These are phyloP conservation scores for Catocala nupta DNA, from an alignment of 2,888 invertebrate species.

Conservation along the genomic window DNA sequence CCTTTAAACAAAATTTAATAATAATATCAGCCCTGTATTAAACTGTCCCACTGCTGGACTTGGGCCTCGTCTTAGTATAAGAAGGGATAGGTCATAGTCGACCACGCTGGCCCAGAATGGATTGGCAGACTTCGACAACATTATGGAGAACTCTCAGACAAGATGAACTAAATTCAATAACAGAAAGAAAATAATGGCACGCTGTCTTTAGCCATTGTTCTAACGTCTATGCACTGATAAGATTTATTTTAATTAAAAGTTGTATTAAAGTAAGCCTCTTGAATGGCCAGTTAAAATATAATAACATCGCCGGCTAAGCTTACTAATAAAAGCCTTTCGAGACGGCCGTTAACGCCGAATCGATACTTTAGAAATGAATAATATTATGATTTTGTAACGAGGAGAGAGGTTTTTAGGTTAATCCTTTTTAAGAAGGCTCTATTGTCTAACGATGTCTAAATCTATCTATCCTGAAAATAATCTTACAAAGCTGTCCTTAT, in stretches of 20 bases:
- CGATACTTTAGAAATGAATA: conserved; percentile 18
- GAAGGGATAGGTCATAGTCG: too few species aligned
- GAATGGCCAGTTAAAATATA: conserved; percentile 38
- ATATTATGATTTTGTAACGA: conserved; percentile 12
- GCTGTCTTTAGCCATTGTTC: conserved; percentile 31
- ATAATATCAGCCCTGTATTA: too few species aligned
- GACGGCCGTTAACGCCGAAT: conserved; percentile 21
- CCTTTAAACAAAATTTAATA: too few species aligned
- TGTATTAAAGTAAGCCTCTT: conserved; percentile 31
- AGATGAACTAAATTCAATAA: neutral
- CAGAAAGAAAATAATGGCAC: neutral
- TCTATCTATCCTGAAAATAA: too few species aligned
- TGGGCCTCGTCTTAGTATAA: too few species aligned
- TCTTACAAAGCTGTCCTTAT: too few species aligned
- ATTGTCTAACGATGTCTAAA: too few species aligned
- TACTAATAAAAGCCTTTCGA: conserved; percentile 32
- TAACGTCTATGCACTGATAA: conserved; percentile 36
- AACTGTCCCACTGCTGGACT: too few species aligned
- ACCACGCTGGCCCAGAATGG: too few species aligned
- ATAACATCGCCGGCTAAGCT: conserved; percentile 27
- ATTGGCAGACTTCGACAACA: too few species aligned
- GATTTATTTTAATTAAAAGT: conserved; percentile 55
- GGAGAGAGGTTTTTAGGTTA: conserved; percentile 4
- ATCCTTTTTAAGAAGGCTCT: conserved; percentile 9
- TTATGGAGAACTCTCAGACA: neutral